phyloP scores from a whole-genome alignment of 2,797 vertebrate genomes.

The Melopsittacus undulatus region DNA sequence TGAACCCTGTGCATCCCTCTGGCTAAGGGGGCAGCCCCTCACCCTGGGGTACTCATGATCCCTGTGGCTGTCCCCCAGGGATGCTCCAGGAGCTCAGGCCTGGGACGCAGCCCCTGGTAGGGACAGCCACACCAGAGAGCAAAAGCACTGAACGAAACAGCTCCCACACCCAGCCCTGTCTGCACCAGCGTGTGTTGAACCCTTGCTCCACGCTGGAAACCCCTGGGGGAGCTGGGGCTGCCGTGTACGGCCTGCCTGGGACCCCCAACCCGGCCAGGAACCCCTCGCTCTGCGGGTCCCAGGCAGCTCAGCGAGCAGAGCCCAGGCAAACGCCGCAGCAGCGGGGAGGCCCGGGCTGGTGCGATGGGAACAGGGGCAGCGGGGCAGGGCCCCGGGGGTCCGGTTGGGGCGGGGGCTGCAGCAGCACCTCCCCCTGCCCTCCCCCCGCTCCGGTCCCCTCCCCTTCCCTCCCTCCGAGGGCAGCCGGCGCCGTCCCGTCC shows the following conservation, averaged over 20 bases:
- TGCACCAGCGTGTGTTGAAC: rapidly evolving
- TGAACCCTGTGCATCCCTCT: not conserved
- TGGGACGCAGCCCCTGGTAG: not conserved
- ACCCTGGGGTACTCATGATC: rapidly evolving
- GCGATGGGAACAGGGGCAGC: not conserved
- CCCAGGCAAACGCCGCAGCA: not conserved
- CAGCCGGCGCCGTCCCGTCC: not conserved
- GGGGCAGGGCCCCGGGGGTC: not conserved
- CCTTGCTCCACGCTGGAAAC: not conserved
- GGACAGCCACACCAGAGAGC: not conserved
- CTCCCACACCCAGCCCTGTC: not conserved
- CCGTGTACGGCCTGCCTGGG: rapidly evolving
- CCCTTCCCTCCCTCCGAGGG: not conserved
- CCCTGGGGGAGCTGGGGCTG: not conserved
- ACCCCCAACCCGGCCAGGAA: not conserved
- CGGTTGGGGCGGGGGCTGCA: not conserved
- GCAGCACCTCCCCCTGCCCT: not conserved
- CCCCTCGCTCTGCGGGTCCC: no score
- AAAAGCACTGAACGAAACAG: not conserved
- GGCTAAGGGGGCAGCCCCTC: not conserved
- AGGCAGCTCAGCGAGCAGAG: not conserved
- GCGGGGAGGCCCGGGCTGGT: not conserved
- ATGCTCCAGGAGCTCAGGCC: not conserved
- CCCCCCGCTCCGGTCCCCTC: not conserved
- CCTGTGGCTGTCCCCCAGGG: not conserved